Evolutionary conservation across 2,113 vertebrate species (phyloP), one percentile per base, ranked within the genome.

Genomic region (Chloebia gouldiae): DNA sequence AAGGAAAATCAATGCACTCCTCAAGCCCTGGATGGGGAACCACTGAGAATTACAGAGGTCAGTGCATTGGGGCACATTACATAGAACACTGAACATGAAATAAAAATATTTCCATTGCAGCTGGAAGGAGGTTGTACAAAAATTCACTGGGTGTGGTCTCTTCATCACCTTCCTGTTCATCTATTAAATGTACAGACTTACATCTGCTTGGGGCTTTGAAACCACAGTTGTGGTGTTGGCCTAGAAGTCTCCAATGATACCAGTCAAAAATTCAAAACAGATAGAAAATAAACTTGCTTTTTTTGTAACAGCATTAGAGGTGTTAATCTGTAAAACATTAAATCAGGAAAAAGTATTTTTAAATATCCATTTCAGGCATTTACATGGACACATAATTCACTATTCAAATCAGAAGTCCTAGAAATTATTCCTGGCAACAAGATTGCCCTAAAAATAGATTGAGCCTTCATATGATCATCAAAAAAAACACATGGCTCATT

Each of bases 1-100:
- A 98, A 93, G 86, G 93, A 93, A 98, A 98, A 98, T 98, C 98
- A 97, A 98, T 98, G 93, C 68, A 54, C 86, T 93, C 94, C 95
- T 86, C 95, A 94, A 81, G 92, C 95, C 92, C 97, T 96, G 94
- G 97, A 96, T 98, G 95, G 86, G 95, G 85, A 53, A 96, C 97
- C 97, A 96, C 96, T 95, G 87, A 59, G 94, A 97, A 95, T 93
- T 97, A 94, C 96, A 97, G 97, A 97, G 97, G 98, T 97, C 98
- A 98, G 93, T 53, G 20, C 82, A 79, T 37, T 94, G 94, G 96
- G 97, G 95, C 54, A 65, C 70, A 19, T 82, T 83, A 90, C 59
- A 78, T 60, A 76, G 72, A 92, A 35, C 51, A 51, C 83, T 89
- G 92, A 96, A 94, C 79, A 92, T 54, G 81, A 96, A 96, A 96